Base-by-base conservation (phyloP, 2,888 invertebrate species). In the Caenorhabditis drosophilae region DNA sequence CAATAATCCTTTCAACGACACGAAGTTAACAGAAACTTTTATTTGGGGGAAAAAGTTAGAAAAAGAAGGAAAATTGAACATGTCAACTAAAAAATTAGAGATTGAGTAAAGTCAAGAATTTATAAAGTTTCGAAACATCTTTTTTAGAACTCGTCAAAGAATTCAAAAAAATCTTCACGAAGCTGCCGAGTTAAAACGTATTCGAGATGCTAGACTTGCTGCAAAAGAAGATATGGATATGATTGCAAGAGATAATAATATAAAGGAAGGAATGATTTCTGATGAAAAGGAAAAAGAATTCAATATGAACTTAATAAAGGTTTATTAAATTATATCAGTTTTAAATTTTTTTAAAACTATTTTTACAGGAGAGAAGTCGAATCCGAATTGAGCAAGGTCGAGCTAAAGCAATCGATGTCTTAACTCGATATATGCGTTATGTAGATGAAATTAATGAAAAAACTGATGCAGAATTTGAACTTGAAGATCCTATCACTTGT, bases 1-100 rank as follows among this genome's bases (percentile, higher is more conserved):
- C 50, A 96, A 98, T 85, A 98, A 98, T 86, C 98, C 98, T 0
- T 98, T 97, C 85, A 97, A 97, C 0, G 98, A 98, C 87, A 92
- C 92, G 0, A 93, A 93, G 79, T 88, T 98, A 36, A 88, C 95
- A 4, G 90, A 95, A 31, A 92, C 93, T 0, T 99, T 98, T 85
- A 92, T 95, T 0, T 99, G 98, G 98, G 88, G 88, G 22, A 97
- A 97, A 85, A 98, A 99, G 84, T 87, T 96, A 46, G 91, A 94
- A 58, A 92, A 93, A 79, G 93, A 96, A 82, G 98, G 97, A 0
- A 77, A 74, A 48, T 42, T 22, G 9, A 61, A 66, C n/a, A 27
- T 79, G 6, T 57, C 73, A 2, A 51, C 60, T 26, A 72, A 79
- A n/a, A 62, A 77, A 31, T 67, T 80, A 11, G 77, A 78, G 4